Evolutionary conservation across 1,140 invertebrate genomes (phyloP).

Genomic region (Hyposmocoma kahamanoa): DNA sequence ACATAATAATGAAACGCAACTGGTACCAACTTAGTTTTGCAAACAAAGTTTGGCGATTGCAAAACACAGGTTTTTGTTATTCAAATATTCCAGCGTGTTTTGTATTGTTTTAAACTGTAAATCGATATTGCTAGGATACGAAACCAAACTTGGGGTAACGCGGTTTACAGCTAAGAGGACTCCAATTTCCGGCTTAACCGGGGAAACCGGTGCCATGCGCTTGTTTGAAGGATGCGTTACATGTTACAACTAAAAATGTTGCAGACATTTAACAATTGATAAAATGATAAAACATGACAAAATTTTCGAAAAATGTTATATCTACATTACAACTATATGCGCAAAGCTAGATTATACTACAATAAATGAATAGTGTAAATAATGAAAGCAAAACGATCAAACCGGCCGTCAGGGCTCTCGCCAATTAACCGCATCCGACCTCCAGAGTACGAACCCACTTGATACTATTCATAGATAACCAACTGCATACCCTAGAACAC

Average conservation of each 20-base stretch:
- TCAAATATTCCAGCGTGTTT: no score
- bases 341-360: slow-evolving; percentile 21
- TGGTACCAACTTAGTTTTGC: no score
- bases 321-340: background rate
- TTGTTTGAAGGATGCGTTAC: background rate
- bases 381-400: slow-evolving; percentile 44
- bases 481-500: slow-evolving; percentile 2
- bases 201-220: slow-evolving; percentile 29
- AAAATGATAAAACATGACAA: no score
- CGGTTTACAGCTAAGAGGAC: slow-evolving; percentile 38
- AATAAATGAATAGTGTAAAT: slow-evolving; percentile 55
- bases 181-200: slow-evolving; percentile 54
- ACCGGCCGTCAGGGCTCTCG: slow-evolving; percentile 54
- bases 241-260: background rate
- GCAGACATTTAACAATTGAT: no score
- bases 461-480: slow-evolving; percentile 38
- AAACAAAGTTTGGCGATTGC: no score
- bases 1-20: no score
- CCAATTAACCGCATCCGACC: slow-evolving; percentile 67
- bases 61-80: no score
- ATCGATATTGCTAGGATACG: slow-evolving; percentile 60
- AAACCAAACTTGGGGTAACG: slow-evolving; percentile 33
- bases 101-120: no score
- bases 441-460: slow-evolving; percentile 36
- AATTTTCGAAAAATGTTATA: no score